Conservation (phyloP, 2,888 invertebrate species). For the Scaptodrosophila latifasciaeformis region DNA sequence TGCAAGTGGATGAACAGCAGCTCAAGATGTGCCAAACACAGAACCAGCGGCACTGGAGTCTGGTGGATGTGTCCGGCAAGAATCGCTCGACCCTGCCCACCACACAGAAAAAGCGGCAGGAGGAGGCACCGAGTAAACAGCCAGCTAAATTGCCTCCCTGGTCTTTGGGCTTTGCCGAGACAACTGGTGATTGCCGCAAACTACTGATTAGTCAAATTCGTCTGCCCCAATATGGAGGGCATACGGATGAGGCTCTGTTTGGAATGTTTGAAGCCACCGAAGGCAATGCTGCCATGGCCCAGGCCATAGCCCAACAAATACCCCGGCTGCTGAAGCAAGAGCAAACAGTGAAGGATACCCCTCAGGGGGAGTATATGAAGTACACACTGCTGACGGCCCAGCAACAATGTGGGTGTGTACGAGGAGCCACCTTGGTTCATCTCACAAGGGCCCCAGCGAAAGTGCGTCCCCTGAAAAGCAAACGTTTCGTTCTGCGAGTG, state of each 20-base stretch:
- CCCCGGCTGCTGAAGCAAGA: constrained; percentile 89
- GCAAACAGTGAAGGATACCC: constrained; percentile 82
- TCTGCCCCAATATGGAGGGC: constrained; percentile 80
- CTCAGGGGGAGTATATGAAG: constrained; percentile 83
- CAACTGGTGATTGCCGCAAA: constrained; percentile 82
- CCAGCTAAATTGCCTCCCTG: constrained; percentile 81
- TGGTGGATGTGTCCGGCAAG: constrained; percentile 89
- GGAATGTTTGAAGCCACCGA: constrained; percentile 86
- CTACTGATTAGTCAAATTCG: constrained; percentile 87
- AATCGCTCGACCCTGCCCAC: constrained; percentile 82
- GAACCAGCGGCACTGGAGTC: constrained; percentile 86
- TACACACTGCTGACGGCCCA: constrained; percentile 88
- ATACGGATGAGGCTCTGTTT: constrained; percentile 84
- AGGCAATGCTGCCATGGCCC: constrained; percentile 73
- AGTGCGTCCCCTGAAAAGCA: constrained; percentile 75
- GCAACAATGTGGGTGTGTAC: constrained; percentile 79
- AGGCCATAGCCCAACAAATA: constrained; percentile 83
- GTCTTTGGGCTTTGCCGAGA: constrained; percentile 90
- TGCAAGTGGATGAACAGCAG: constrained; percentile 89
- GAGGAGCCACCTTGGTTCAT: constrained; percentile 78
- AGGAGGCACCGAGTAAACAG: constrained; percentile 47
- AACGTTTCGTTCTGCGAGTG: constrained; percentile 82
- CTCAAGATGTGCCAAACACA: constrained; percentile 87
- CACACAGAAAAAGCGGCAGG: constrained; percentile 67
- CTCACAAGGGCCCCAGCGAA: constrained; percentile 75